Evolutionary conservation across 1,140 invertebrate genomes (phyloP), one percentile per base, ranked within the genome.

Genomic region (Augochlora pura): DNA sequence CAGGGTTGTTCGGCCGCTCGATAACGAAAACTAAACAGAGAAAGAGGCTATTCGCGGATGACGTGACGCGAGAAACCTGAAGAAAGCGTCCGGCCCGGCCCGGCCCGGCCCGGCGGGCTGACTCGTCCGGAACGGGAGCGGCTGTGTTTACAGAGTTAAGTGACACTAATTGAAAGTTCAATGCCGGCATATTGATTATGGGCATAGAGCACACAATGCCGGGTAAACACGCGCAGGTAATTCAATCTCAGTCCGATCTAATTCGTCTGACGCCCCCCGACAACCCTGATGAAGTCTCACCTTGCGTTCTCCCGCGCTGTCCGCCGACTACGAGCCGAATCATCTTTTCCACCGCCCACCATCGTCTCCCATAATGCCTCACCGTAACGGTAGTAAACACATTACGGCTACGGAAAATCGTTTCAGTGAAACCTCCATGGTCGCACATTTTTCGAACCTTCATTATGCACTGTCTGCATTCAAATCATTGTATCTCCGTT

Each of bases 151-250:
- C 82, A 85, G 81, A 91, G 83, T 87, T 92, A 92, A 92, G 90
- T 92, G 91, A 91, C 86, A 91, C 90, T 92, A 92, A 92, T 92
- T 92, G 91, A 92, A 91, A 90, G 90, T 91, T 90, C 89, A 90
- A 90, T 88, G 85, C 84, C 84, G 83, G 83, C 83, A 86, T 90
- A 90, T 90, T 88, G 90, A 90, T 90, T 90, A 86, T 88, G 78
- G 74, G 80, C 71, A 52, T 74, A 69, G 75, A 81, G 71, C 86
- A 90, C 81, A 86, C 80, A 86, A 88, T 83, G 72, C 73, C 71
- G 59, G 57, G 79, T 77, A 83, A 86, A 81, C 80, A 83, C 65
- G 81, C 77, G 77, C 65, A 69, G 60, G 90, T 89, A 89, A 91
- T 89, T 89, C 81, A 88, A 90, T 91, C 89, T 87, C 85, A 80